phyloP scores from a whole-genome alignment of 2,888 invertebrate genomes.

The Ceramica pisi region DNA sequence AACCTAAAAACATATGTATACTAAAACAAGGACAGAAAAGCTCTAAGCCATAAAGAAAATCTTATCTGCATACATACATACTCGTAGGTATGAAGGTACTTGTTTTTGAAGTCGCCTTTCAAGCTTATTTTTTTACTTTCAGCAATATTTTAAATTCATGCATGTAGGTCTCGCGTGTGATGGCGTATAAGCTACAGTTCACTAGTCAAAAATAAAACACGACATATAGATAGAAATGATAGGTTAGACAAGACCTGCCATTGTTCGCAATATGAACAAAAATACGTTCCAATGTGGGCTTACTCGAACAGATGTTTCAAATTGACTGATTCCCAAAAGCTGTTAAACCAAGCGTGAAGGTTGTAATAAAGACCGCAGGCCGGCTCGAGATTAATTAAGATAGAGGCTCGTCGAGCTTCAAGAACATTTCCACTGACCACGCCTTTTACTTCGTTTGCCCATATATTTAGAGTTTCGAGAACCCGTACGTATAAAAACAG shows the following conservation, averaged over 20 bases:
- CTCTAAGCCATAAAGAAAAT: slow-evolving; percentile 16
- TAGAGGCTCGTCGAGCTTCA: slow-evolving; percentile 76
- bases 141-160: slow-evolving; percentile 51
- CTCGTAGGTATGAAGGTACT: slow-evolving; percentile 17
- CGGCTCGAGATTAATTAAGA: slow-evolving; percentile 85
- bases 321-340: slow-evolving; percentile 82
- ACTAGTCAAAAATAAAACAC: slow-evolving; percentile 56
- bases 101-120: slow-evolving; percentile 26
- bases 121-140: slow-evolving; percentile 32
- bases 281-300: slow-evolving; percentile 60
- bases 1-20: slow-evolving; percentile 18
- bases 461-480: slow-evolving; percentile 56
- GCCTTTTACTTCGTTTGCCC: slow-evolving; percentile 74
- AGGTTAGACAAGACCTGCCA: slow-evolving; percentile 35
- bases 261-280: slow-evolving; percentile 62
- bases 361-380: slow-evolving; percentile 83
- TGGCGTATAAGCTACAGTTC: slow-evolving; percentile 39
- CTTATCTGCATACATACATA: slow-evolving; percentile 38
- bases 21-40: slow-evolving; percentile 19
- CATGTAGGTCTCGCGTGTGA: slow-evolving; percentile 53
- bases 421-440: slow-evolving; percentile 77
- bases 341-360: slow-evolving; percentile 83
- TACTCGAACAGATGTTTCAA: slow-evolving; percentile 77
- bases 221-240: slow-evolving; percentile 31
- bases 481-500: slow-evolving; percentile 37